Conservation (phyloP, 2,797 vertebrate species). For the Oophaga sylvatica region DNA sequence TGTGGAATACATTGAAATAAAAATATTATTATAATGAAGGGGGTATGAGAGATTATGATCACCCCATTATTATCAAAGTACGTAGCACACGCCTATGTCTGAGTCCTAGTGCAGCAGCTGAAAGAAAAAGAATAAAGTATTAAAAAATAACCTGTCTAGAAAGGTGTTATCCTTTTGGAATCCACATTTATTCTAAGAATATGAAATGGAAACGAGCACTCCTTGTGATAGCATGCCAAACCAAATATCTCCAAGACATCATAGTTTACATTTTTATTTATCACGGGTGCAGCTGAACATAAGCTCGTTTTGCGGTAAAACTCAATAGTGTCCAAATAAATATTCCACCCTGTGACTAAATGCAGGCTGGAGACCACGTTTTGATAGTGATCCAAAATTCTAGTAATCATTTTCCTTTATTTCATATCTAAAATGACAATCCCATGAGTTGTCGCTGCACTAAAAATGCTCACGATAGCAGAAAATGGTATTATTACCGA, state of each 20-base stretch:
- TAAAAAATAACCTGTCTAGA: not conserved
- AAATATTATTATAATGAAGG: too few relatives aligned
- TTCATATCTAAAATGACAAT: constrained; percentile 37
- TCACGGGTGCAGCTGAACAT: not conserved
- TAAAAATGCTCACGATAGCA: constrained; percentile 31
- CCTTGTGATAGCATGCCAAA: constrained; percentile 10
- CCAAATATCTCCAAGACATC: not conserved
- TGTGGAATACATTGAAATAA: too few relatives aligned
- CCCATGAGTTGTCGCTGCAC: not conserved
- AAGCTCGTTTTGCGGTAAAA: constrained; percentile 8
- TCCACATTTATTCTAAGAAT: not conserved
- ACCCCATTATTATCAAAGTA: not conserved
- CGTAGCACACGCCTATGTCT: not conserved
- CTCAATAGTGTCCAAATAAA: constrained; percentile 29
- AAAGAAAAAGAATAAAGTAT: not conserved
- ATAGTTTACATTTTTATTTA: constrained; percentile 16
- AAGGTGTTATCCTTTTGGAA: not conserved
- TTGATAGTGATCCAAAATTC: constrained; percentile 15
- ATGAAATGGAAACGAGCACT: constrained; percentile 4
- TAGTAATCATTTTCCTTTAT: constrained; percentile 17
- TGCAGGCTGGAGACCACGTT: not conserved
- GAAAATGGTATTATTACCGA: constrained; percentile 3
- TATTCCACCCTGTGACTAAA: constrained; percentile 16
- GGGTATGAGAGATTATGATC: not conserved
- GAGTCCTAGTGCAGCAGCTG: not conserved